A percentile compares a stretch with the other conserved stretches of the same genome.
Conservation (phyloP, 64 coral and sea anemone species). For the Hydrozoanthus tunicans region DNA sequence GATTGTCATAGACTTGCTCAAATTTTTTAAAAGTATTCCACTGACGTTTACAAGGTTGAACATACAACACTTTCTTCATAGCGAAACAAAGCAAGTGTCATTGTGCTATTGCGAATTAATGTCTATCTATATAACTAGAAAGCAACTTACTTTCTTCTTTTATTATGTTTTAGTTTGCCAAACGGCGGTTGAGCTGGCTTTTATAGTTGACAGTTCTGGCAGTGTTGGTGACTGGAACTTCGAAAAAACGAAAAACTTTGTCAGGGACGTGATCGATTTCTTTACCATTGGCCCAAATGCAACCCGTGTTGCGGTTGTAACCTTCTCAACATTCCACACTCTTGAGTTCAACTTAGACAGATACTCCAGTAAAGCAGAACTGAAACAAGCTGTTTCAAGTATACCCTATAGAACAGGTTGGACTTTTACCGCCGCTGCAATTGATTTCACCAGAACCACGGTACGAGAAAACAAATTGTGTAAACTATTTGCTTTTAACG, state of each 20-base stretch:
- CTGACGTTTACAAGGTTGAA: no score
- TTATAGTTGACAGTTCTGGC: constrained; percentile 87
- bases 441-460: constrained; percentile 48
- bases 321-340: constrained; percentile 48
- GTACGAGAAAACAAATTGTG: not conserved
- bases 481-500: no score
- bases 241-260: constrained; percentile 79
- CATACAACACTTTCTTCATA: no score
- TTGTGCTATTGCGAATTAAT: no score
- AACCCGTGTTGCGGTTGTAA: constrained; percentile 77
- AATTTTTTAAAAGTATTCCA: no score
- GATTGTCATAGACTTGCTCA: no score
- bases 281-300: constrained; percentile 88
- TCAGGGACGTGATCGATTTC: constrained; percentile 91
- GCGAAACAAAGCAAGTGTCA: no score
- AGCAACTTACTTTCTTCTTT: no score
- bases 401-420: constrained; percentile 67
- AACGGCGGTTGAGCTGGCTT: constrained; percentile 82
- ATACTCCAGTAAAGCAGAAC: constrained; percentile 66
- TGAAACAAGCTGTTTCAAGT: constrained; percentile 64
- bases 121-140: no score
- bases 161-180: constrained; percentile 83
- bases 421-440: constrained; percentile 83
- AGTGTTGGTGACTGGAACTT: constrained; percentile 78
- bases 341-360: constrained; percentile 72